Base-by-base conservation (phyloP, 2,113 vertebrate species). In the Helogale parvula region DNA sequence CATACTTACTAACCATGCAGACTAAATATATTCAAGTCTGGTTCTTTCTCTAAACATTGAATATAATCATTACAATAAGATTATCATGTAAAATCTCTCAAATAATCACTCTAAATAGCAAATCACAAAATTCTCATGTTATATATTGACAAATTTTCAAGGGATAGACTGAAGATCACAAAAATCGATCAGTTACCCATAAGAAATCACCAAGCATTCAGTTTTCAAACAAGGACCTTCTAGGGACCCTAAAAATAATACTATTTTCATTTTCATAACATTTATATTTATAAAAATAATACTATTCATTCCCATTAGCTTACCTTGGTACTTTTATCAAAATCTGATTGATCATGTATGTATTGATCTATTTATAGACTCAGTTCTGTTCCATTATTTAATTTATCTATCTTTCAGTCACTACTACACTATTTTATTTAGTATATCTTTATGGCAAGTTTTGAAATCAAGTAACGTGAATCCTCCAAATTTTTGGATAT, bases 131-230 rank as follows among this genome's bases (percentile, higher is more conserved):
- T 35, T 35, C 92, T 45, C 27, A 38, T 90, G 12, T 47, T 60
- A 31, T 60, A 65, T 92, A 83, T 72, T 95, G 88, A 92, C 29
- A 85, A 6, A 2, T 85, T 97, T 93, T 93, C 52, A 95, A 71
- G 47, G 23, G 87, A 76, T 86, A 93, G 5, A 23, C 72, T 86
- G 21, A 95, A 52, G 13, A 86, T 92, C 27, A 76, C 21, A 85
- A 60, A 97, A 94, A 57, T 38, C n/a, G 1, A 88, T 77, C 82
- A 35, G 2, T 76, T 96, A 9, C 21, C n/a, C 27, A 25, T 69
- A 77, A 94, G 23, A 66, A 9, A 54, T 57, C 27, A 88, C 1
- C 16, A 74, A 90, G 57, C 15, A 85, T 1, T 0, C 19, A 52
- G 3, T 79, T 54, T 74, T 93, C 35, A 87, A 79, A 79, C 17